phyloP scores from a whole-genome alignment of 2,113 vertebrate genomes.

The Antechinus flavipes region DNA sequence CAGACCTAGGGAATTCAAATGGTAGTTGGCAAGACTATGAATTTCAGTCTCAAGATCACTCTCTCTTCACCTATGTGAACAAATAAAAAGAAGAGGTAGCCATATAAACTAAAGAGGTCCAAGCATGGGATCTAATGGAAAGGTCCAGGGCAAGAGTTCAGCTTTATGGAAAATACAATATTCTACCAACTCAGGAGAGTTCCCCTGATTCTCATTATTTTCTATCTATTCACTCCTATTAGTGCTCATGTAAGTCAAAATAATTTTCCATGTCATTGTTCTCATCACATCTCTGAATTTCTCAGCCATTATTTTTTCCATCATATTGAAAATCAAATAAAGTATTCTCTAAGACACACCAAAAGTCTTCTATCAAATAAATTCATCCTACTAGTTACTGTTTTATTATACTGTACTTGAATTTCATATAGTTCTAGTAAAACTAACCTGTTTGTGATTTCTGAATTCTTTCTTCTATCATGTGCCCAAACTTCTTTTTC shows the following conservation, averaged over 20 bases:
- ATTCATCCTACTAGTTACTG: background rate
- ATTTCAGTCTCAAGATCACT: background rate
- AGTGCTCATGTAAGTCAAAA: background rate
- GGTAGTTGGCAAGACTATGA: background rate
- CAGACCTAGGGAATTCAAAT: background rate
- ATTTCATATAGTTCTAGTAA: background rate
- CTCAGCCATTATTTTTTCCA: background rate
- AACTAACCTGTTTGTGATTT: background rate
- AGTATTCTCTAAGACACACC: background rate
- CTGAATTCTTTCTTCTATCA: background rate
- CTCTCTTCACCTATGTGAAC: background rate
- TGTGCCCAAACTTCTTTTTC: background rate
- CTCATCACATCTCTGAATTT: conserved; percentile 7
- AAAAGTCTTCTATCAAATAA: background rate
- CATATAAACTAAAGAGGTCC: background rate
- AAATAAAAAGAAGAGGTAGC: background rate
- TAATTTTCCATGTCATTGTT: background rate
- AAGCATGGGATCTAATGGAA: background rate
- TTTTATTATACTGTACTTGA: background rate
- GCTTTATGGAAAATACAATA: background rate
- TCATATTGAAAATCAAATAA: background rate
- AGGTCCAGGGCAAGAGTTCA: background rate
- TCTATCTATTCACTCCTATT: background rate
- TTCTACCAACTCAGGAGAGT: background rate
- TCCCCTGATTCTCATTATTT: background rate